Percentiles rank a stretch among this genome's conserved stretches.
These are phyloP conservation scores for Aphaenogaster floridana DNA, from an alignment of 1,140 invertebrate genomes.

Conservation along the genomic window DNA sequence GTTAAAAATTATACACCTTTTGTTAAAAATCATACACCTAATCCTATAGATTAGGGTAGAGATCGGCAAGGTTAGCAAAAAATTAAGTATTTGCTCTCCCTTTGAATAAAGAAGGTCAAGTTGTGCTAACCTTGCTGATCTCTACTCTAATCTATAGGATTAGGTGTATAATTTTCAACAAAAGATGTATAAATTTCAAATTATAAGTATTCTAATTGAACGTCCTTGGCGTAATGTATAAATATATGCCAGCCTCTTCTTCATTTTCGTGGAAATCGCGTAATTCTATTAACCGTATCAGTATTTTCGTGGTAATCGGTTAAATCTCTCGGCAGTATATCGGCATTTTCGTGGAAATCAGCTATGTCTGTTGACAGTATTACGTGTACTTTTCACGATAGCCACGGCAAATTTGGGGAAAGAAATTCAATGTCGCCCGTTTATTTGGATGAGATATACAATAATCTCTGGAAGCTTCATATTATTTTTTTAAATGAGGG, in stretches of 20 bases:
- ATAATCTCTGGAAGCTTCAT: neutral
- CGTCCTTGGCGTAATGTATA: neutral
- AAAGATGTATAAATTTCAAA: too few relatives aligned
- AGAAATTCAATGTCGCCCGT: neutral
- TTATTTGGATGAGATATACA: neutral
- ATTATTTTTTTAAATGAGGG: neutral
- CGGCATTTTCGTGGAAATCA: slow-evolving; percentile 21
- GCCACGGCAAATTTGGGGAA: neutral
- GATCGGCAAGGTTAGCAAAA: too few relatives aligned
- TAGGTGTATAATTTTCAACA: too few relatives aligned
- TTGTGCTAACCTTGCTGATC: too few relatives aligned
- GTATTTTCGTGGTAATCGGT: slow-evolving; percentile 13
- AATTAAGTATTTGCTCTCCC: too few relatives aligned
- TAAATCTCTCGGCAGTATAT: neutral
- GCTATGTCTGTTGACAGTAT: neutral
- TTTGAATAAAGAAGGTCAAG: too few relatives aligned
- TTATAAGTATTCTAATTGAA: too few relatives aligned
- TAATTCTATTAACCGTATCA: neutral
- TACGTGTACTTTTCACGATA: neutral
- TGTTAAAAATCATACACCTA: too few relatives aligned
- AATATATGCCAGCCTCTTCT: neutral
- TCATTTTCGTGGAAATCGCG: neutral
- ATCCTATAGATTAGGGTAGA: too few relatives aligned
- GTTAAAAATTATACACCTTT: too few relatives aligned
- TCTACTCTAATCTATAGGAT: too few relatives aligned